These are phyloP conservation scores for Carassius auratus DNA, from an alignment of 2,113 vertebrate species.

Conservation along the genomic window DNA sequence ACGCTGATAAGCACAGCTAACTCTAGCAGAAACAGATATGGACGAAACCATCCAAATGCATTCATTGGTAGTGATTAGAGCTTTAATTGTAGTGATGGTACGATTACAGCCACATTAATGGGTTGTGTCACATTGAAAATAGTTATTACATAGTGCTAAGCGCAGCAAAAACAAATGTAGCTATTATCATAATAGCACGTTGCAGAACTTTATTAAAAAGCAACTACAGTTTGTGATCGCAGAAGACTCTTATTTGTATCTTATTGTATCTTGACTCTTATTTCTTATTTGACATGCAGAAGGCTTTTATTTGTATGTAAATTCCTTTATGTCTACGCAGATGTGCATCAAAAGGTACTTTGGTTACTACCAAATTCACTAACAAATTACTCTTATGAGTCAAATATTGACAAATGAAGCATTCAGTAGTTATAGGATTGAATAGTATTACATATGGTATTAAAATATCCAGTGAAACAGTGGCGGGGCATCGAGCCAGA, in stretches of 20 bases:
- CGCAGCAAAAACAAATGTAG: not conserved
- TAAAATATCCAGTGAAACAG: not conserved
- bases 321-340: not conserved
- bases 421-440: not conserved
- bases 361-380: not conserved
- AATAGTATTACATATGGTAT: not conserved
- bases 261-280: no score
- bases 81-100: not conserved
- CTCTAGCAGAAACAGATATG: not conserved
- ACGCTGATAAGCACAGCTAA: not conserved
- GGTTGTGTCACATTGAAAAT: not conserved
- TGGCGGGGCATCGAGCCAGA: not conserved
- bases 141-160: conserved; percentile 8
- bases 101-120: not conserved
- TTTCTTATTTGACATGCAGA: no score
- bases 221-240: not conserved
- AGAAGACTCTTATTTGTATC: not conserved
- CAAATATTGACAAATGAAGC: not conserved
- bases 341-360: not conserved
- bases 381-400: not conserved
- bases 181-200: conserved; percentile 4
- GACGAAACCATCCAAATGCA: not conserved
- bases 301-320: not conserved
- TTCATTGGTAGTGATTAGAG: conserved; percentile 14
- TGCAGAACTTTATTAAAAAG: not conserved